Evolutionary conservation across 2,888 invertebrate species (phyloP).

Genomic region (Hyppa rectilinea): DNA sequence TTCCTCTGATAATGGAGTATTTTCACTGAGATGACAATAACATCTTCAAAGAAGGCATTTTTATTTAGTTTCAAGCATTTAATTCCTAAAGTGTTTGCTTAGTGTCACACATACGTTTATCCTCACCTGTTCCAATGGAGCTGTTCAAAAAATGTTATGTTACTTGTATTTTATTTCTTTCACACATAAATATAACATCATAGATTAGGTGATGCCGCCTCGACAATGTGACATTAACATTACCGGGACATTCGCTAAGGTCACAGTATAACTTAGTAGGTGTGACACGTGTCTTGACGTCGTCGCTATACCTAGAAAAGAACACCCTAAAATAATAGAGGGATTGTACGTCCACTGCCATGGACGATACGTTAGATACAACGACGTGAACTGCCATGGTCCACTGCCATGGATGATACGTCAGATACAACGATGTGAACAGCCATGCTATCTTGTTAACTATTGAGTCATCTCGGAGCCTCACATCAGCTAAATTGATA

Average conservation of each 20-base stretch:
- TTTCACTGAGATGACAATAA: constrained; percentile 72
- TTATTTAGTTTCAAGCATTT: constrained; percentile 76
- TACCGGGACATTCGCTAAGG: constrained; percentile 86
- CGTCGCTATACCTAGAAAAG: constrained; percentile 89
- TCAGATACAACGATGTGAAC: constrained; percentile 73
- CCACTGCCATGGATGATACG: constrained; percentile 69
- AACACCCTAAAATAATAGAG: constrained; percentile 89
- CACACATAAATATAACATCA: constrained; percentile 89
- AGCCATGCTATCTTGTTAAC: constrained; percentile 75
- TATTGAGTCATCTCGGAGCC: constrained; percentile 78
- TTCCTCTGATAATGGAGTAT: constrained; percentile 75
- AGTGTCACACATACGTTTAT: constrained; percentile 87
- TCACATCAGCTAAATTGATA: constrained; percentile 85
- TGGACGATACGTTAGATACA: constrained; percentile 71
- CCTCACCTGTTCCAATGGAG: constrained; percentile 90
- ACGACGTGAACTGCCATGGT: constrained; percentile 73
- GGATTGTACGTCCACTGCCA: constrained; percentile 74
- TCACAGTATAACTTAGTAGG: constrained; percentile 82
- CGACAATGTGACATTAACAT: constrained; percentile 88
- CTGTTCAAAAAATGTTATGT: constrained; percentile 90
- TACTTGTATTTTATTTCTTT: constrained; percentile 88
- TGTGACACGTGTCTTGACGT: constrained; percentile 83
- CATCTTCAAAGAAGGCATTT: constrained; percentile 75
- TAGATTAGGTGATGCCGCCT: constrained; percentile 87
- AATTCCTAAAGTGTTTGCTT: constrained; percentile 76